These are phyloP conservation scores for Adela reaumurella DNA, from an alignment of 2,888 invertebrate species.

Conservation along the genomic window DNA sequence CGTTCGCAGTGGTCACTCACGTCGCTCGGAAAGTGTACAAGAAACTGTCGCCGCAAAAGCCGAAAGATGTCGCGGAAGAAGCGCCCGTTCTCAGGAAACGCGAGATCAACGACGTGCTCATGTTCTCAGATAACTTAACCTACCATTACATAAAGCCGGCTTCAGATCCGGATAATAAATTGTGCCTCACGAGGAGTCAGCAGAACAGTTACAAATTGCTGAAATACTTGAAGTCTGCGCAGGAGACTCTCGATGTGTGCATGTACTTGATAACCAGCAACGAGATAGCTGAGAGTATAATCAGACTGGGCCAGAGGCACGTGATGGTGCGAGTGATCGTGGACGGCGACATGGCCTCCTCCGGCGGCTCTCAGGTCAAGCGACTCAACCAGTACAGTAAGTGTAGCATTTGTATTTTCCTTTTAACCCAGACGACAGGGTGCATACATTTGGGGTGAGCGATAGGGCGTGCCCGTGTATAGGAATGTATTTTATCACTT, in stretches of 20 bases:
- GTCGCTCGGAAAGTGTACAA: constrained; percentile 36
- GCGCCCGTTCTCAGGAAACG: constrained; percentile 23
- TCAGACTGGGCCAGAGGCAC: constrained; percentile 44
- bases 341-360: constrained; percentile 47
- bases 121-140: constrained; percentile 42
- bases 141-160: constrained; percentile 34
- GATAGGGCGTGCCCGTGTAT: too few species aligned
- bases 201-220: constrained; percentile 44
- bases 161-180: constrained; percentile 32
- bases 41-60: neutral
- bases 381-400: constrained; percentile 44
- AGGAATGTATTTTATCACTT: too few species aligned
- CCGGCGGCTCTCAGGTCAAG: constrained; percentile 44
- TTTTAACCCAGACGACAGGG: too few species aligned
- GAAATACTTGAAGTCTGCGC: constrained; percentile 44
- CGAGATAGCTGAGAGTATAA: constrained; percentile 45
- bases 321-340: constrained; percentile 44
- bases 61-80: neutral
- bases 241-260: constrained; percentile 46
- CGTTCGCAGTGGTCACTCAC: constrained; percentile 38
- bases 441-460: too few species aligned
- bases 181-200: constrained; percentile 39
- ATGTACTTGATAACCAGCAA: constrained; percentile 49
- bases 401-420: too few species aligned
- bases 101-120: constrained; percentile 47